phyloP scores from a whole-genome alignment of 2,113 vertebrate species.

The Podarcis raffonei region DNA sequence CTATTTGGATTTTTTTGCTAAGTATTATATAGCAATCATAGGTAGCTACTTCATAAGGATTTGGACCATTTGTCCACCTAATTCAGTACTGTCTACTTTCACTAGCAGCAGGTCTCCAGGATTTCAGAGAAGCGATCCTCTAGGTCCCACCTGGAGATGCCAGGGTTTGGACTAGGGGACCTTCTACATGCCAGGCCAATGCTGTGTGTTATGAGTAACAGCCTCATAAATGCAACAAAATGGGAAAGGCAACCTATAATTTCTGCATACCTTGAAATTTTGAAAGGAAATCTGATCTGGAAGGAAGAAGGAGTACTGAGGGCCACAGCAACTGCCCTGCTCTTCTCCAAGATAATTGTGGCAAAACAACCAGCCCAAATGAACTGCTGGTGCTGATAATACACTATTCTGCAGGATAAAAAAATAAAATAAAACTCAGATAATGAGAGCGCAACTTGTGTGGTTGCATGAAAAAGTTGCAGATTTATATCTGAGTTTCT shows the following conservation, averaged over 20 bases:
- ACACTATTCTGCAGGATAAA: not conserved
- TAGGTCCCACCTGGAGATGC: too few species aligned
- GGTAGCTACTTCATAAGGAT: too few species aligned
- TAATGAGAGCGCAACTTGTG: conserved; percentile 5
- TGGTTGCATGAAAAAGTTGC: rapidly evolving
- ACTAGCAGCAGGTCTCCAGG: too few species aligned
- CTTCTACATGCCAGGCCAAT: too few species aligned
- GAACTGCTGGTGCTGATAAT: conserved; percentile 46
- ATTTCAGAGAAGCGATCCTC: too few species aligned
- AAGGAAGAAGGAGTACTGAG: conserved; percentile 8
- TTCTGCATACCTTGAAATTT: not conserved
- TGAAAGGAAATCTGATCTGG: rapidly evolving
- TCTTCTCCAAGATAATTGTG: not conserved
- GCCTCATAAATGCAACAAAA: not conserved
- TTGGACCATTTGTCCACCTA: too few species aligned
- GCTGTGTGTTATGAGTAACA: not conserved
- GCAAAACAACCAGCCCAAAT: conserved; percentile 44
- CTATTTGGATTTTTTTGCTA: not conserved
- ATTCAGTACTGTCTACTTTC: too few species aligned
- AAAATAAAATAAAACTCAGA: not conserved
- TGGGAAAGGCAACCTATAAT: not conserved
- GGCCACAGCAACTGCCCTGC: conserved; percentile 35
- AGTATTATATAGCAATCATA: too few species aligned
- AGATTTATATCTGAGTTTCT: not conserved
- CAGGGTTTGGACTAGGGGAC: too few species aligned